Percentiles rank a stretch among this genome's conserved stretches.
phyloP scores from a whole-genome alignment of 1,140 invertebrate species.

The Varroa destructor region DNA sequence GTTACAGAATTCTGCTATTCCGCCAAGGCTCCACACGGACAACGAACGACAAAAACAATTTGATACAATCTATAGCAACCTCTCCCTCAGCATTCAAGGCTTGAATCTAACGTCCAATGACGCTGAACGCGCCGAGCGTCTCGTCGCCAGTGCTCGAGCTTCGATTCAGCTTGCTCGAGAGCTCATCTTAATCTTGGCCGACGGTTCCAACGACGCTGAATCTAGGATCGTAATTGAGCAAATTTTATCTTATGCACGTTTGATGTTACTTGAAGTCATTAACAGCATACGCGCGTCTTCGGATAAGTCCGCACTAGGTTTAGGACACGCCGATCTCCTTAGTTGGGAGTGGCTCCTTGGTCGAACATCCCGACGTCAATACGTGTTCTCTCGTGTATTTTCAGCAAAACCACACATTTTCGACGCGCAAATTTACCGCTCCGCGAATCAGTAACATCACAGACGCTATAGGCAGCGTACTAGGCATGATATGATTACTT shows the following conservation, averaged over 20 bases:
- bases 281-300: conserved; percentile 10
- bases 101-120: background rate
- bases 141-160: background rate
- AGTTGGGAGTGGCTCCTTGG: conserved; percentile 9
- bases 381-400: conserved; percentile 17
- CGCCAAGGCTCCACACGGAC: background rate
- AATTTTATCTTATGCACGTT: background rate
- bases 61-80: background rate
- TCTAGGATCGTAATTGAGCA: background rate
- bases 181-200: background rate
- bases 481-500: too few relatives aligned
- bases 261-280: conserved; percentile 7
- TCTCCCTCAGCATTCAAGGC: background rate
- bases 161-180: conserved; percentile 6
- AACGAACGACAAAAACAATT: background rate
- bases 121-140: background rate
- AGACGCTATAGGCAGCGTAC: too few relatives aligned
- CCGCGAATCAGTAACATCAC: too few relatives aligned
- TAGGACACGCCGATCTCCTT: background rate
- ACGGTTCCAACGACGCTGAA: background rate
- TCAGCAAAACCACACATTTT: too few relatives aligned
- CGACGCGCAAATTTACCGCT: too few relatives aligned
- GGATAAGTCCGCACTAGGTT: background rate
- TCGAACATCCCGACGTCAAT: background rate
- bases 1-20: too few relatives aligned